phyloP scores from a whole-genome alignment of 2,797 vertebrate species.

The Sebastes wilsoni region DNA sequence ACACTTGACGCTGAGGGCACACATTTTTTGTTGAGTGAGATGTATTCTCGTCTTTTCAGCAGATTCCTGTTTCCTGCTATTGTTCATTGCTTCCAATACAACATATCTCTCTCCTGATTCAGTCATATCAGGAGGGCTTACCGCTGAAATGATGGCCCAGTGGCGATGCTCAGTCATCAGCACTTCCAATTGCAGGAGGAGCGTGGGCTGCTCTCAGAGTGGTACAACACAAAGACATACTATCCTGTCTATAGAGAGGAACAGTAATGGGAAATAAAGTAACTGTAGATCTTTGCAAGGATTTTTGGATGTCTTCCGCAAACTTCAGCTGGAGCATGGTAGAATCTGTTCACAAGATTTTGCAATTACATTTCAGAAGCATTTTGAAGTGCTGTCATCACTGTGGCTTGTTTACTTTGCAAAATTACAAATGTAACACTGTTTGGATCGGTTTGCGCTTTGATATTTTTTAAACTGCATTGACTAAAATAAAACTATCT shows the following conservation, averaged over 20 bases:
- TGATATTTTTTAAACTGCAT: background rate
- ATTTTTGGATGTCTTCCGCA: background rate
- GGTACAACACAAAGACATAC: conserved; percentile 9
- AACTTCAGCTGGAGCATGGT: background rate
- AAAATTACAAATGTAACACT: background rate
- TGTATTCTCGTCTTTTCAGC: background rate
- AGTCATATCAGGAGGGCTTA: conserved; percentile 16
- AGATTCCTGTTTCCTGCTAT: conserved; percentile 1
- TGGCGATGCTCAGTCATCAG: conserved; percentile 21
- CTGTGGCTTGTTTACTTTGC: background rate
- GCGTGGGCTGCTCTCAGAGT: background rate
- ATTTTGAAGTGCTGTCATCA: background rate
- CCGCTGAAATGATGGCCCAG: conserved; percentile 12
- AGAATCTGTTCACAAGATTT: background rate
- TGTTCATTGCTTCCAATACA: conserved; percentile 18
- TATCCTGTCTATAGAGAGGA: background rate
- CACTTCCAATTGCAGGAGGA: conserved; percentile 8
- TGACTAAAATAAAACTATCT: background rate
- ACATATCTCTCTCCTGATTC: conserved; percentile 15
- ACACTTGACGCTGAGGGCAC: background rate
- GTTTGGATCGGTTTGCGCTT: background rate
- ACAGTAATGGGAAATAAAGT: conserved; percentile 1
- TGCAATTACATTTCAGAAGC: background rate
- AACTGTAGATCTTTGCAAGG: background rate
- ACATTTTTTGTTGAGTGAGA: background rate